Evolutionary conservation across 2,888 invertebrate species (phyloP).

Genomic region (Lycaena phlaeas): DNA sequence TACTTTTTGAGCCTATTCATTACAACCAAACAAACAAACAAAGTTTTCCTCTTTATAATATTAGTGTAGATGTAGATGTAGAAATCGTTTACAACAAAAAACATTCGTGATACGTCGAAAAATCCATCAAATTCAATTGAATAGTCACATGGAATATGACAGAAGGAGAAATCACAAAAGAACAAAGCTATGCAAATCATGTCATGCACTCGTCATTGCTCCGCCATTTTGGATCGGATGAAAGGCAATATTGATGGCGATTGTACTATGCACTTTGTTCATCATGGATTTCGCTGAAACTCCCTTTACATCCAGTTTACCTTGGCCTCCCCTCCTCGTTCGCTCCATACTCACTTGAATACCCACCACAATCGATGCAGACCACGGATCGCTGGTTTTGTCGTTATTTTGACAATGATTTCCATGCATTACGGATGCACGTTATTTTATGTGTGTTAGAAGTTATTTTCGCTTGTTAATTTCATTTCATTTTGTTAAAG

Average conservation of each 20-base stretch:
- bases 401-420: constrained; percentile 26
- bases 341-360: constrained; percentile 2
- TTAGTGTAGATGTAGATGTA: no score
- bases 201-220: constrained; percentile 15
- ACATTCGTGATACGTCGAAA: no score
- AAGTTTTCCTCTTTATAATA: no score
- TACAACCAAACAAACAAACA: no score
- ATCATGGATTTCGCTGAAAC: constrained; percentile 57
- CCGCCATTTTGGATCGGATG: constrained; percentile 36
- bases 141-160: no score
- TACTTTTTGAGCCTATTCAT: no score
- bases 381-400: constrained; percentile 31
- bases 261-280: constrained; percentile 53
- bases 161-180: background rate
- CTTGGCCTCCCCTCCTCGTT: constrained; percentile 25
- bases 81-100: no score
- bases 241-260: constrained; percentile 49
- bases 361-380: constrained; percentile 23
- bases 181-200: constrained; percentile 1
- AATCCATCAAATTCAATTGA: no score
- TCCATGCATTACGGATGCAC: constrained; percentile 18
- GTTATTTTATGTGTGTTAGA: constrained; percentile 20
- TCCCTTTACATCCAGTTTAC: constrained; percentile 33
- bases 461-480: constrained; percentile 23
- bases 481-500: constrained; percentile 11